Conservation (phyloP, 2,113 vertebrate genomes). For the Scopus umbretta region DNA sequence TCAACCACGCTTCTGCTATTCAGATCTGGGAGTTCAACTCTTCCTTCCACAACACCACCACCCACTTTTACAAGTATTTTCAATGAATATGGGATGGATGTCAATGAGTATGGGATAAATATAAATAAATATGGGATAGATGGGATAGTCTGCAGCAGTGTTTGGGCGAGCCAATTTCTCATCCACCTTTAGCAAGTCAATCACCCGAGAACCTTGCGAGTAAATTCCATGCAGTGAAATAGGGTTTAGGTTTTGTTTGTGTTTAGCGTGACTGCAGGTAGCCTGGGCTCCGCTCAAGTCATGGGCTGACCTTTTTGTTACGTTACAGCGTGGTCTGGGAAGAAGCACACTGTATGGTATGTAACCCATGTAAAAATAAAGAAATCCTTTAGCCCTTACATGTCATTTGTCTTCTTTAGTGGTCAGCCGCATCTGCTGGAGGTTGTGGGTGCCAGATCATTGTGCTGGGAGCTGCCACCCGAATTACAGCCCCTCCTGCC, state of each 20-base stretch:
- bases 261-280: not conserved
- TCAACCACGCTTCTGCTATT: not conserved
- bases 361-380: not conserved
- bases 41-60: not conserved
- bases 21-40: not conserved
- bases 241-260: not conserved
- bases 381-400: not conserved
- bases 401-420: not conserved
- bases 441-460: not conserved
- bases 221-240: not conserved
- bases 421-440: not conserved
- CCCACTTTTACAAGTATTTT: not conserved
- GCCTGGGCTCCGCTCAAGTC: not conserved
- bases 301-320: not conserved
- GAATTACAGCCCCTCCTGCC: not conserved
- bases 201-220: not conserved
- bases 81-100: not conserved
- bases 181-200: not conserved
- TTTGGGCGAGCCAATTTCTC: not conserved
- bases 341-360: not conserved
- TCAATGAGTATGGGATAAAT: not conserved
- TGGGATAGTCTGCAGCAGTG: not conserved
- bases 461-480: not conserved
- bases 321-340: not conserved
- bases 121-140: not conserved